Evolutionary conservation across 2,888 invertebrate genomes (phyloP).

Genomic region (Machimus rusticus): DNA sequence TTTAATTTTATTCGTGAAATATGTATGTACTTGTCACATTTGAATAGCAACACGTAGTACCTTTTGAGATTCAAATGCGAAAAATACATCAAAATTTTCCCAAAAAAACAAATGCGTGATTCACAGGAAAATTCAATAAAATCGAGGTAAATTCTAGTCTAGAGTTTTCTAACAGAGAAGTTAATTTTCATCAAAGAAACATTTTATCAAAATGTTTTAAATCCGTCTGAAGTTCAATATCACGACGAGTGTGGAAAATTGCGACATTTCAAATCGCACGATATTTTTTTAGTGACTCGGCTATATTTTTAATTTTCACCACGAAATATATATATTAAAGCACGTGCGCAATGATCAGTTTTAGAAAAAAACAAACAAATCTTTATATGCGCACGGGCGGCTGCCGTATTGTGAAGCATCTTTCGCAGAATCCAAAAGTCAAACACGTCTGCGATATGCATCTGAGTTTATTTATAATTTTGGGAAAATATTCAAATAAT

Average conservation of each 20-base stretch:
- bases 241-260: background rate
- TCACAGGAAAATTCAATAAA: background rate
- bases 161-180: background rate
- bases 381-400: background rate
- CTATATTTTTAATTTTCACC: background rate
- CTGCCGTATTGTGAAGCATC: background rate
- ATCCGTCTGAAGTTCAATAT: background rate
- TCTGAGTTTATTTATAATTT: background rate
- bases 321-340: background rate
- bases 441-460: background rate
- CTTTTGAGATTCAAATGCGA: background rate
- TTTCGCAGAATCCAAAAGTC: background rate
- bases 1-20: background rate
- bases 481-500: background rate
- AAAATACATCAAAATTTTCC: background rate
- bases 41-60: background rate
- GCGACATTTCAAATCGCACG: background rate
- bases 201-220: background rate
- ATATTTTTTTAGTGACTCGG: background rate
- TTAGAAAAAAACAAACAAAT: background rate
- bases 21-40: background rate
- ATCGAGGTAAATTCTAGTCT: background rate
- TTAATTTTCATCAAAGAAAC: background rate
- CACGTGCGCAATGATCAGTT: slow-evolving; percentile 1
- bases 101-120: background rate